These are phyloP conservation scores for Polydrusus pterygomalis DNA, from an alignment of 2,888 invertebrate species.

Conservation along the genomic window DNA sequence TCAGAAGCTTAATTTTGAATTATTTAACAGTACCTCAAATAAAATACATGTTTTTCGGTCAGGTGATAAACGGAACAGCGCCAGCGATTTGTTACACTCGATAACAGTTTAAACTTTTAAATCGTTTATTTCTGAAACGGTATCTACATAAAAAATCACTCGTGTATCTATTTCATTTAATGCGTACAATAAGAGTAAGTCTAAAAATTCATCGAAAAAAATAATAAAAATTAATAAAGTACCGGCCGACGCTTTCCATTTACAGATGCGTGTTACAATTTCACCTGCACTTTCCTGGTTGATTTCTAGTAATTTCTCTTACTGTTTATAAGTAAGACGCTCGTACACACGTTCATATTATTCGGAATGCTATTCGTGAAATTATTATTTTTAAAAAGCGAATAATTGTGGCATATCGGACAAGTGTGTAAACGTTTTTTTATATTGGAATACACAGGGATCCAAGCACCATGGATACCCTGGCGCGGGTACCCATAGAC, in stretches of 20 bases:
- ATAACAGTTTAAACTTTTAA: background rate
- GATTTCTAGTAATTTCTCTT: conserved; percentile 69
- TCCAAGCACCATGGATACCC: no score
- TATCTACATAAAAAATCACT: background rate
- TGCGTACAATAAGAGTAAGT: conserved; percentile 18
- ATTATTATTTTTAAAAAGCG: background rate
- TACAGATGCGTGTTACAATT: conserved; percentile 65
- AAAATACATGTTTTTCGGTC: conserved; percentile 7
- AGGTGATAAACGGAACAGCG: background rate
- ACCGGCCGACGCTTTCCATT: conserved; percentile 62
- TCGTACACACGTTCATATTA: conserved; percentile 18
- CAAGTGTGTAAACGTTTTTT: no score
- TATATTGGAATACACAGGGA: no score
- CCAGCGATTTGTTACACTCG: conserved; percentile 6
- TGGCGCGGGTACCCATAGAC: no score
- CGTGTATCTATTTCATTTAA: conserved; percentile 15
- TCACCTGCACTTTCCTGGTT: conserved; percentile 68
- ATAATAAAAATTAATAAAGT: conserved; percentile 48
- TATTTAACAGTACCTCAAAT: background rate
- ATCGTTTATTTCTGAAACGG: background rate
- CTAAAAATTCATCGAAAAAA: conserved; percentile 40
- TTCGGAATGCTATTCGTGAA: conserved; percentile 21
- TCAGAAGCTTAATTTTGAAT: no score
- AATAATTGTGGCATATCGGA: no score
- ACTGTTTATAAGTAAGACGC: conserved; percentile 48